Evolutionary conservation across 2,797 vertebrate genomes (phyloP).

Genomic region (Clamator glandarius): DNA sequence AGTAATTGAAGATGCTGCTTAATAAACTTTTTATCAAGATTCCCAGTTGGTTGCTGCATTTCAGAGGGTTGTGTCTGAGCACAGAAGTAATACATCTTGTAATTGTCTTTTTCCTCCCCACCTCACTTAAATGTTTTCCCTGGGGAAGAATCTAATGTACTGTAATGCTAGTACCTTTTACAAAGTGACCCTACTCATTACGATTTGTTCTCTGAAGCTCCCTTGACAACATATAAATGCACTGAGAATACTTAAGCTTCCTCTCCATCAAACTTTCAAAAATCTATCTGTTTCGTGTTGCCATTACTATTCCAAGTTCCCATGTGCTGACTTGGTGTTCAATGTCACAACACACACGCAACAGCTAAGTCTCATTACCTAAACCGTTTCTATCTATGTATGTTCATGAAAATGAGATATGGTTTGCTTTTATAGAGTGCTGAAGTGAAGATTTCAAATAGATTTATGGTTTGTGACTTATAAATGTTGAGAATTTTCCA

Average conservation of each 20-base stretch:
- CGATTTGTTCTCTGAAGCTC: conserved; percentile 58
- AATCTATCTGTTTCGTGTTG: conserved; percentile 34
- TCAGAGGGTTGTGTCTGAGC: conserved; percentile 44
- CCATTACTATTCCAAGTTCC: not conserved
- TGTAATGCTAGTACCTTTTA: conserved; percentile 61
- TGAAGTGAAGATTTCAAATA: not conserved
- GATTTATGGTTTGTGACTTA: not conserved
- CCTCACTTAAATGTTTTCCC: conserved; percentile 56
- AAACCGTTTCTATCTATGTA: not conserved
- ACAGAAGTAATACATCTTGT: conserved; percentile 48
- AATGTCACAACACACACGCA: not conserved
- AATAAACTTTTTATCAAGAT: conserved; percentile 73
- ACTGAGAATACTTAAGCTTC: conserved; percentile 55
- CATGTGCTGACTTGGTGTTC: conserved; percentile 7
- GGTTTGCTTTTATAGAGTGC: not conserved
- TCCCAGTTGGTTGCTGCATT: conserved; percentile 59
- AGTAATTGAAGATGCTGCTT: conserved; percentile 69
- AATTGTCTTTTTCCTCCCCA: conserved; percentile 53
- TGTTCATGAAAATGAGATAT: not conserved
- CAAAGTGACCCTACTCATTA: conserved; percentile 59
- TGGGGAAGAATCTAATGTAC: conserved; percentile 56
- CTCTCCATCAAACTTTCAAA: conserved; percentile 26
- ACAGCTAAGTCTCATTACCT: not conserved
- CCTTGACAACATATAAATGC: conserved; percentile 35
- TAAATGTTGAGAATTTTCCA: not conserved